Conservation (phyloP, 2,797 vertebrate species). For the Tragelaphus eurycerus region DNA sequence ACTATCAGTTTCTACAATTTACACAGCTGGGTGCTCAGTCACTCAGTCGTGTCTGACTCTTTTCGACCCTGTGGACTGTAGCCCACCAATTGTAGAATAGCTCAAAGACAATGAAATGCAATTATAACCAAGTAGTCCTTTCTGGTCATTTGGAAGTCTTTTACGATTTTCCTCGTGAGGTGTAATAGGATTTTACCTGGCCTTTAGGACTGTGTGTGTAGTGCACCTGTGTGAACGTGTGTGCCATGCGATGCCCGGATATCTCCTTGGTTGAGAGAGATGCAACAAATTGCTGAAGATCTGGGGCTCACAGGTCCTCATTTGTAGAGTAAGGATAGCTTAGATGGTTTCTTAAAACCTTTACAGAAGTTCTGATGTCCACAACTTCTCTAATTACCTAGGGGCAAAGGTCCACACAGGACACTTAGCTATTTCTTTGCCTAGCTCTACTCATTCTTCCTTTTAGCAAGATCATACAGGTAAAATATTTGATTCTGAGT, state of each 20-base stretch:
- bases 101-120: neutral
- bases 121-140: neutral
- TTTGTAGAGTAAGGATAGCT: neutral
- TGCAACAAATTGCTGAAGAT: neutral
- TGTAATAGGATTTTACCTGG: neutral
- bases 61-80: neutral
- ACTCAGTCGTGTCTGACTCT: neutral
- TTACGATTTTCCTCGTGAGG: neutral
- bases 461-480: neutral
- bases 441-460: neutral
- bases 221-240: neutral
- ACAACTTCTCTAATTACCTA: neutral
- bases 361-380: neutral
- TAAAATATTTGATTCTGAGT: neutral
- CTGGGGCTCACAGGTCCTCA: neutral
- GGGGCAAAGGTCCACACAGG: neutral
- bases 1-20: neutral
- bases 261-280: neutral
- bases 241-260: neutral
- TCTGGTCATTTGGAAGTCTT: neutral
- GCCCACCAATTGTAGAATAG: neutral
- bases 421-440: neutral
- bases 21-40: neutral
- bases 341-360: neutral
- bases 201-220: neutral